Conservation (phyloP, 2,113 vertebrate genomes). For the Cheirogaleus medius region DNA sequence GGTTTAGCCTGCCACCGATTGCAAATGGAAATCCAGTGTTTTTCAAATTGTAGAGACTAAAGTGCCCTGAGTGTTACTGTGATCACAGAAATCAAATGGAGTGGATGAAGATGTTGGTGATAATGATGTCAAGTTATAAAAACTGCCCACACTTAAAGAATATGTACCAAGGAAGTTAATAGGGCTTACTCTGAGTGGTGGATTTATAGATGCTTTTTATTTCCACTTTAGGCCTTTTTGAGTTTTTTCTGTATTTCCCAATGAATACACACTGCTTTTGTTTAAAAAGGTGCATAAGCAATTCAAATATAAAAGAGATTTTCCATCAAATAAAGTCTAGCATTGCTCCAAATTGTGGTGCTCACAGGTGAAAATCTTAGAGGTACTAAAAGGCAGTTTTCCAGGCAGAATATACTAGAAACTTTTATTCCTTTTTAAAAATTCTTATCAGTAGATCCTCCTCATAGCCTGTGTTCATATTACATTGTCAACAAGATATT, state of each 20-base stretch:
- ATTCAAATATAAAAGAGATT: background rate
- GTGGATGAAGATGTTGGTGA: background rate
- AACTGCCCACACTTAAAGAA: background rate
- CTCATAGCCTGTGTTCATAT: background rate
- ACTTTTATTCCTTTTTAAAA: background rate
- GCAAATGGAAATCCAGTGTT: constrained; percentile 72
- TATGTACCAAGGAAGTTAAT: background rate
- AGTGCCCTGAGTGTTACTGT: background rate
- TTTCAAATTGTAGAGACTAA: constrained; percentile 45
- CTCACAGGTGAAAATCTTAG: background rate
- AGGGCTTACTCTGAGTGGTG: background rate
- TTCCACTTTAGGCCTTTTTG: background rate
- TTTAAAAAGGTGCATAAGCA: background rate
- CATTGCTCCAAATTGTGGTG: background rate
- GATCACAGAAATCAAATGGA: constrained; percentile 5
- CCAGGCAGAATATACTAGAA: background rate
- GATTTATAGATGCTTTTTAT: background rate
- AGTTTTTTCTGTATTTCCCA: background rate
- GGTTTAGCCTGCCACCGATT: constrained; percentile 78
- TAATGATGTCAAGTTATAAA: background rate
- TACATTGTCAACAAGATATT: background rate
- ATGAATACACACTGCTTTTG: constrained; percentile 14
- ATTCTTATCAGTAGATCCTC: background rate
- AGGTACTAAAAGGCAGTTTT: background rate
- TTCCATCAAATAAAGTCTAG: background rate